These are phyloP conservation scores for Prosopocoilus inquinatus DNA, from an alignment of 2,888 invertebrate genomes.

Conservation along the genomic window DNA sequence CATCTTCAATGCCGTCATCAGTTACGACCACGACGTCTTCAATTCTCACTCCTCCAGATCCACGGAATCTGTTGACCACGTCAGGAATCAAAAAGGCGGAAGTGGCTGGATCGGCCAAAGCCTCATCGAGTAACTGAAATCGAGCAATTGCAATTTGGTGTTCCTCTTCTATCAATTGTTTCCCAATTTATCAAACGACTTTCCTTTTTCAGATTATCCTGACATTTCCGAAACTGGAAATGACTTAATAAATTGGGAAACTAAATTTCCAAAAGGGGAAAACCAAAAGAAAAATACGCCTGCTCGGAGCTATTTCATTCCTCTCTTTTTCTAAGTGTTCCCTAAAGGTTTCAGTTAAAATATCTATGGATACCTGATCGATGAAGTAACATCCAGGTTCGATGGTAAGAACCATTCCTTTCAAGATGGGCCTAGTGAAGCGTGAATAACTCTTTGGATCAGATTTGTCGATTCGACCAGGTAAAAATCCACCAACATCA, in stretches of 20 bases:
- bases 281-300: too few species aligned
- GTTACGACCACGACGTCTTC: conserved; percentile 79
- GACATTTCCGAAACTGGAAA: too few species aligned
- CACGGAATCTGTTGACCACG: conserved; percentile 70
- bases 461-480: conserved; percentile 57
- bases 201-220: too few species aligned
- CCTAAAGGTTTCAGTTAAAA: neutral
- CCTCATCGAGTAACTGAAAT: conserved; percentile 74
- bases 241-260: too few species aligned
- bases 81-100: conserved; percentile 75
- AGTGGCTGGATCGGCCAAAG: conserved; percentile 69
- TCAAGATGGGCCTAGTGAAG: conserved; percentile 70
- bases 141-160: too few species aligned
- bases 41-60: conserved; percentile 93
- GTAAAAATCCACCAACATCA: conserved; percentile 93
- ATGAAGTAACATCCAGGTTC: conserved; percentile 99
- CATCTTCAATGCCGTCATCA: conserved; percentile 1
- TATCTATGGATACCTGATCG: conserved; percentile 56
- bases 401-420: conserved; percentile 90
- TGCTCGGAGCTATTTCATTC: too few species aligned
- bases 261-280: too few species aligned
- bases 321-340: too few species aligned
- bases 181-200: too few species aligned
- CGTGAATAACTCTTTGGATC: conserved; percentile 75
- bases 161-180: too few species aligned